These are phyloP conservation scores for Hapalemur alaotrensis DNA, from an alignment of 2,797 vertebrate species.

Conservation along the genomic window DNA sequence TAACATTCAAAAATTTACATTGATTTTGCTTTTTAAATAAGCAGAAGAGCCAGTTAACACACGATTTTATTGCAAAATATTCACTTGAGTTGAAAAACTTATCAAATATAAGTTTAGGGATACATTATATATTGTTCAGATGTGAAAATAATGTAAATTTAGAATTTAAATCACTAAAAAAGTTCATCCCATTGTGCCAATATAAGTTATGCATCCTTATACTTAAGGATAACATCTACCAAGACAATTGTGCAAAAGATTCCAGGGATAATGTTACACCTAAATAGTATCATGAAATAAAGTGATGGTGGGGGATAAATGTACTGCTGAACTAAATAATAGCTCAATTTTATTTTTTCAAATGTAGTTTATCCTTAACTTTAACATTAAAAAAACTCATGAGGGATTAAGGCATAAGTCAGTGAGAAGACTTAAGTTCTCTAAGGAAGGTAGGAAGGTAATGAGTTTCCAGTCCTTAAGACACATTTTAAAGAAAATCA, in stretches of 20 bases:
- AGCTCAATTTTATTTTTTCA: not conserved
- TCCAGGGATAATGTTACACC: not conserved
- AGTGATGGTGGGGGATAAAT: not conserved
- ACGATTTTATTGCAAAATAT: not conserved
- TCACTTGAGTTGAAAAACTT: not conserved
- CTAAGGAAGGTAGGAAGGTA: not conserved
- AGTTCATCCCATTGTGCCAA: not conserved
- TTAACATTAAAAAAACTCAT: not conserved
- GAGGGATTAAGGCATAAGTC: not conserved
- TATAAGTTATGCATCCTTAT: not conserved
- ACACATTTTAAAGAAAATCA: not conserved
- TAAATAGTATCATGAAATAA: not conserved
- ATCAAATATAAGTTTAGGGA: not conserved
- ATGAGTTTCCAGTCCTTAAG: not conserved
- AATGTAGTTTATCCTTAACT: not conserved
- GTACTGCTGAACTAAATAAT: not conserved
- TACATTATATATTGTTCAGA: not conserved
- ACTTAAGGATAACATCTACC: not conserved
- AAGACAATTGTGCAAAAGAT: not conserved
- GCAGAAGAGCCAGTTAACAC: not conserved
- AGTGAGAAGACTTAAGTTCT: not conserved
- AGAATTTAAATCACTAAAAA: not conserved
- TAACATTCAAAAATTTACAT: not conserved
- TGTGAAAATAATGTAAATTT: constrained; percentile 24
- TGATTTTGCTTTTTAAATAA: not conserved